Evolutionary conservation across 2,113 vertebrate species (phyloP).

Genomic region (Boulengerochromis microlepis): DNA sequence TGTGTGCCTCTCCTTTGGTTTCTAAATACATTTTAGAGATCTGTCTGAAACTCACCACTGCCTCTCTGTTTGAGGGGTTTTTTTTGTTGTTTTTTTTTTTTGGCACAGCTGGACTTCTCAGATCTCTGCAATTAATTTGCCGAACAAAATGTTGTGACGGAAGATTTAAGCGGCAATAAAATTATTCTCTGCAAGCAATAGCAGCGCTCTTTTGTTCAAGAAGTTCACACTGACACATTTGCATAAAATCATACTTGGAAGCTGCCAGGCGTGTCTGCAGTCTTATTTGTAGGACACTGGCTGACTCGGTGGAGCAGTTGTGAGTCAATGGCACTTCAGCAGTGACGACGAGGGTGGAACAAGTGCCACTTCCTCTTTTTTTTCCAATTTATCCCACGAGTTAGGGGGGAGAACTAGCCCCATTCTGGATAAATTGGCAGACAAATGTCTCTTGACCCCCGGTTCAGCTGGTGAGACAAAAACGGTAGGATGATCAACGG

Average conservation of each 20-base stretch:
- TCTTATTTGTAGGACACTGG: neutral
- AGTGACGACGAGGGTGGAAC: neutral
- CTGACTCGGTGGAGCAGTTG: neutral
- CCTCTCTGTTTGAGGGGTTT: neutral
- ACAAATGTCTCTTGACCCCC: neutral
- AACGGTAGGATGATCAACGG: neutral
- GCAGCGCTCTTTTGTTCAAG: neutral
- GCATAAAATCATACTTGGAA: neutral
- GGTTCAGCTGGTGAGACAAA: neutral
- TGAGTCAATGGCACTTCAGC: neutral
- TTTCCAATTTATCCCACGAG: neutral
- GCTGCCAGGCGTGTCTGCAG: neutral
- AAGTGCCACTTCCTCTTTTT: neutral
- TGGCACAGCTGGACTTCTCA: neutral
- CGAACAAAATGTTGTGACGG: neutral
- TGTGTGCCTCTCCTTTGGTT: neutral
- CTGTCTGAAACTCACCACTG: neutral
- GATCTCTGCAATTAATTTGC: neutral
- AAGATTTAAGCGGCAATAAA: neutral
- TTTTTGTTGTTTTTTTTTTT: rapidly evolving
- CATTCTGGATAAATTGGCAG: neutral
- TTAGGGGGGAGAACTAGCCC: neutral
- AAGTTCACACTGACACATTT: neutral
- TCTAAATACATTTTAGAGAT: neutral
- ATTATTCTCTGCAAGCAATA: neutral